Evolutionary conservation across 2,113 vertebrate genomes (phyloP), one percentile per base, ranked within the genome.

Genomic region (Ibidorhyncha struthersii): DNA sequence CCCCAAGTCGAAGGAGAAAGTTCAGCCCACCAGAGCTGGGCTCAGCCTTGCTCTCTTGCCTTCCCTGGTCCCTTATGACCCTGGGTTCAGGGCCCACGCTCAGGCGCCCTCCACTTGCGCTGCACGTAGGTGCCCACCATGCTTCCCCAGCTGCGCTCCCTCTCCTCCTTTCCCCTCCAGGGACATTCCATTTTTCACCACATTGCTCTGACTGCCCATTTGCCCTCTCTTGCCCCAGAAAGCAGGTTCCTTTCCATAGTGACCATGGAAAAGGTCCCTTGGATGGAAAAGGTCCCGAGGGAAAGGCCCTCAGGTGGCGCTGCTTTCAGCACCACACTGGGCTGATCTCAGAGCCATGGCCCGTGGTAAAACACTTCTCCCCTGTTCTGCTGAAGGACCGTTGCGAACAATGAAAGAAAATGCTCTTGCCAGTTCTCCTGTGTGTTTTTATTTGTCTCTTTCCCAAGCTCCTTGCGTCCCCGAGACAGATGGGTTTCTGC

Each of bases 301-400:
- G 11, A 29, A 12, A 40, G 61, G 25, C 36, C 36, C 25, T 40
- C 61, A 40, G 36, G 8, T 38, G 61, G 36, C 50, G 20, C 22
- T 3, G 7, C 71, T 47, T 52, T 50, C 50, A 53, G 36, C 12
- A 22, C 36, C 27, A 12, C 14, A 22, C 20, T 7, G 9, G 36
- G 49, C 36, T 38, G 50, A 38, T 10, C 12, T 38, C 49, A 52
- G 66, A 49, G 66, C 45, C 32, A n/a, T 12, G 18, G 36, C 14
- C 41, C 29, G 3, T 20, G 26, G 40, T 6, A 66, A n/a, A 32
- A 66, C 63, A 19, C 30, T 34, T 34, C 65, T 45, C 14, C 30
- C 41, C 10, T 2, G 4, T 43, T 10, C 40, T 9, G 0, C 14
- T 32, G 45, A 61, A 25, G 8, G 45, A 41, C 59, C 4, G 1